These are phyloP conservation scores for Steatornis caripensis DNA, from an alignment of 2,113 vertebrate genomes.

Conservation along the genomic window DNA sequence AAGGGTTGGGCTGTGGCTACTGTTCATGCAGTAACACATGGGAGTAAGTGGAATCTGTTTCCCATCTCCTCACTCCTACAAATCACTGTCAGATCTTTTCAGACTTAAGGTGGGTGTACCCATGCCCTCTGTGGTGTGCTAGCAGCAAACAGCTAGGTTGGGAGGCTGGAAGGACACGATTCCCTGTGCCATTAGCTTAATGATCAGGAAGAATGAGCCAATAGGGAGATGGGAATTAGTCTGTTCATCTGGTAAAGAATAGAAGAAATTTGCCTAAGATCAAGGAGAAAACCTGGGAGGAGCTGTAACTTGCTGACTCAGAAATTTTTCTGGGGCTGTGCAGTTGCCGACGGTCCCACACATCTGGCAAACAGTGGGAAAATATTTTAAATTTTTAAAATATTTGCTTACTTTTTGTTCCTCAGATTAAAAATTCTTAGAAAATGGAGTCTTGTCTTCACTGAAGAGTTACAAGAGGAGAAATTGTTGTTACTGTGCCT, in stretches of 20 bases:
- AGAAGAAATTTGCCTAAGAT: neutral
- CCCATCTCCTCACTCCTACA: neutral
- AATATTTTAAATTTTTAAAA: neutral
- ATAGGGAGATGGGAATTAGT: neutral
- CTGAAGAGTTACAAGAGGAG: neutral
- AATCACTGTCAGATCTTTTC: neutral
- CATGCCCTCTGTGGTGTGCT: neutral
- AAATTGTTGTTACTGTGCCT: neutral
- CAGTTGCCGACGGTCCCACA: neutral
- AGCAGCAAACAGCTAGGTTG: neutral
- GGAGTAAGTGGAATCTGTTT: neutral
- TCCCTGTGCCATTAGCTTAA: neutral
- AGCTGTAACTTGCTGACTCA: neutral
- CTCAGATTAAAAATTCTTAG: neutral
- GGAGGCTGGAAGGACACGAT: neutral
- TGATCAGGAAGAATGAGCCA: neutral
- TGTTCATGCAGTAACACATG: neutral
- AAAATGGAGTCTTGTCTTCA: neutral
- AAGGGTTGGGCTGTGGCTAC: neutral
- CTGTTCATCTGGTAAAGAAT: neutral
- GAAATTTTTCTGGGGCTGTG: neutral
- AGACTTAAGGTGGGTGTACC: neutral
- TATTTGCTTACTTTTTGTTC: neutral
- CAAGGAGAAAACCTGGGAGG: neutral
- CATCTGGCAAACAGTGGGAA: neutral